Base-by-base conservation (phyloP, 2,113 vertebrate species). In the Sphyrna mokarran region DNA sequence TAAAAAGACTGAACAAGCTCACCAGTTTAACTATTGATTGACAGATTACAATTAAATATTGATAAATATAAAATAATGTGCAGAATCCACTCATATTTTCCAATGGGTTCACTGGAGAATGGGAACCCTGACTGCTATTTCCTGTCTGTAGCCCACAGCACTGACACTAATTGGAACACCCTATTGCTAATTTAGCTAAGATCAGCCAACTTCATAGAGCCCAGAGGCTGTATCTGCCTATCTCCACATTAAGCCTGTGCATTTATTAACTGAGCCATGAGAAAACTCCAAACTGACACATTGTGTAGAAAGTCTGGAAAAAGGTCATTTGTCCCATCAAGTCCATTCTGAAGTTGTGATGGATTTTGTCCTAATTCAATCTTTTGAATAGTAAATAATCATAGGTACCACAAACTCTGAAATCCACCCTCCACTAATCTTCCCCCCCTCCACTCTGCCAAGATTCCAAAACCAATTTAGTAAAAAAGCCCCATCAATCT, bases 11-110 rank as follows among this genome's bases (percentile, higher is more conserved):
- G 43, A 11, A 61, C 3, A 90, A 90, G 54, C 9, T 33, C 58
- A 91, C 61, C 80, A 83, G 80, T 66, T 93, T 66, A 63, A 33
- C 61, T 66, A 63, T 93, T 93, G 89, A 66, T 40, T 93, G 61
- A n/a, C 33, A 93, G 33, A 93, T 22, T 66, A 37, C 37, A 93
- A 93, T 66, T 68, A n/a, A 63, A 37, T 93, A 66, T 37, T 66
- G 61, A 66, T 63, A 93, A 66, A 66, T 68, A 18, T 37, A 66
- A 37, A 93, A 93, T 66, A 91, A 63, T 16, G n/a, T 93, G n/a
- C 13, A 93, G 37, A 93, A 93, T 37, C 16, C 58, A 43, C 37
- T 2, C 80, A 63, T 91, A 61, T 91, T 66, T 66, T 33, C n/a
- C 61, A 66, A 33, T 66, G 61, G 29, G 61, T 66, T 91, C 58